Evolutionary conservation across 2,113 vertebrate genomes (phyloP).

Genomic region (Forbesichthys papilliferus): DNA sequence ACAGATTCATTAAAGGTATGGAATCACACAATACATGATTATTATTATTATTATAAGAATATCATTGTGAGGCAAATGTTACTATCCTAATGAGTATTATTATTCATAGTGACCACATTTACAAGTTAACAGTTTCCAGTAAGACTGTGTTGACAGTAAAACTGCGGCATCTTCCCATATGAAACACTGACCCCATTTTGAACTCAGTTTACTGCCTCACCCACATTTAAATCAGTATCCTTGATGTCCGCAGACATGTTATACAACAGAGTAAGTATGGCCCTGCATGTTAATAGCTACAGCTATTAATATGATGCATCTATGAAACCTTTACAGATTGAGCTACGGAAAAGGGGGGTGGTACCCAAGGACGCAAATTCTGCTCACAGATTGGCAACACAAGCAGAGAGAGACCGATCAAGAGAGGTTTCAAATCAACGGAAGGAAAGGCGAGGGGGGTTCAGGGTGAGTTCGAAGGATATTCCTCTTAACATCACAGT

Average conservation of each 20-base stretch:
- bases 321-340: constrained; percentile 62
- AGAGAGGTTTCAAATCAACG: constrained; percentile 51
- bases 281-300: no score
- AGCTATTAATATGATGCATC: background rate
- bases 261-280: no score
- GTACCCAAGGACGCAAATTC: constrained; percentile 59
- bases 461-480: constrained; percentile 56
- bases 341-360: constrained; percentile 72
- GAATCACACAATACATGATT: background rate
- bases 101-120: no score
- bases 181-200: no score
- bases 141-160: no score
- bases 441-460: constrained; percentile 68
- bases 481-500: background rate
- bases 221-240: no score
- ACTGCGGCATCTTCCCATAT: no score
- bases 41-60: background rate
- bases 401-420: constrained; percentile 55
- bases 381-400: constrained; percentile 27
- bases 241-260: no score
- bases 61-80: no score
- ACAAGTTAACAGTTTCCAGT: no score
- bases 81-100: no score
- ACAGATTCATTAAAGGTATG: constrained; percentile 64
- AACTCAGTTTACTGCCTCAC: no score